Percentiles rank a stretch among this genome's conserved stretches.
phyloP scores from a whole-genome alignment of 2,113 vertebrate species.

The Capreolus pygargus region DNA sequence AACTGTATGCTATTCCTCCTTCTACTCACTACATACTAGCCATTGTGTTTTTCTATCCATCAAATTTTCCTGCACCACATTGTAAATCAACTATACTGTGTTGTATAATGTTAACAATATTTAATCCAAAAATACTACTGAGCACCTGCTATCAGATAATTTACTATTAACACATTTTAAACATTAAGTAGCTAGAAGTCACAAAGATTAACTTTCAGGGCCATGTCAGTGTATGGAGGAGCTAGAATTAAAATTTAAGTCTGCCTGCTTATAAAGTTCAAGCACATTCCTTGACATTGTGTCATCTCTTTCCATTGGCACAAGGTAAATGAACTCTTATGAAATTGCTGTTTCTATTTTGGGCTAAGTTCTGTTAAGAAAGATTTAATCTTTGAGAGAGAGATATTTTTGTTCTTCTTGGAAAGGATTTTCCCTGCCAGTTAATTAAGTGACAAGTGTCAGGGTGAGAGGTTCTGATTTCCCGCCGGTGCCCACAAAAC shows the following conservation, averaged over 20 bases:
- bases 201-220: neutral
- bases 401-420: constrained; percentile 12
- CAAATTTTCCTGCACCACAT: neutral
- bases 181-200: neutral
- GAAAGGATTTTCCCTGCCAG: neutral
- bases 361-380: neutral
- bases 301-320: neutral
- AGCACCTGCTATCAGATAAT: neutral
- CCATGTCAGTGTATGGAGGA: neutral
- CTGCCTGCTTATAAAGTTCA: neutral
- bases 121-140: neutral
- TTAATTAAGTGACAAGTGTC: neutral
- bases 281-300: neutral
- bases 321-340: constrained; percentile 40
- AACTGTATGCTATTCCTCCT: too few species aligned
- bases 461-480: neutral
- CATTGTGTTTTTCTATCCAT: neutral
- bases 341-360: constrained; percentile 33
- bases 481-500: neutral
- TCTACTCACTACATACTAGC: neutral
- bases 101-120: neutral
- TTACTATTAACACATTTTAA: neutral
- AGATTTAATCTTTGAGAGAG: neutral
- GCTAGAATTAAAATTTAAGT: neutral
- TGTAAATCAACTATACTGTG: neutral